Base-by-base conservation (phyloP, 2,113 vertebrate species). In the Nothobranchius furzeri region DNA sequence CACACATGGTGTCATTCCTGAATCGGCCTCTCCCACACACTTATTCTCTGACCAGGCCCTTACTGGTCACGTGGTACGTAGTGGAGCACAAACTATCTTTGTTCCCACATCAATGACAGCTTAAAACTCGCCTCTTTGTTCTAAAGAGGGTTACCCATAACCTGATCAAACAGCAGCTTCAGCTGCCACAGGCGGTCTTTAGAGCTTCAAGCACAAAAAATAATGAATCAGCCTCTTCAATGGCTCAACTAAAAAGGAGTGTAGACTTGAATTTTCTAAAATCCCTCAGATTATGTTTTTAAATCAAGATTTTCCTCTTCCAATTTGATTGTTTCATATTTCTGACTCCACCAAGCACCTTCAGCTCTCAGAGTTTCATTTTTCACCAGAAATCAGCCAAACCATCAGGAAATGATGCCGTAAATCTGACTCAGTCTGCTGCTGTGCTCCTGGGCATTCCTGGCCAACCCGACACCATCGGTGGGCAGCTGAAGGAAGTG, bases 81-180 rank as follows among this genome's bases (percentile, higher is more conserved):
- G 37, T 7, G 37, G 37, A 40, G 15, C 4, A 48, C 1, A 48
- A 14, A n/a, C 15, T 15, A 12, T 48, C 46, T 48, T 13, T 48
- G 14, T 48, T 48, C 15, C 15, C 47, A 48, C 47, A 48, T 50
- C 15, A 9, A 40, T 40, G n/a, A 7, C n/a, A 9, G 48, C 10
- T n/a, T 49, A 15, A 15, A 37, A 82, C 72, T 74, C 62, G 35
- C 66, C 60, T 45, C 7, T 51, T 46, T 10, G 25, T 66, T 73
- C 64, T 30, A 30, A 57, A 25, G 52, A 68, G 40, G 24, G 63
- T 78, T 67, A 80, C 45, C 55, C 58, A 40, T 12, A 37, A 53
- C 24, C 40, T 70, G 60, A 79, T 81, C 77, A 84, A 77, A 85
- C 71, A 48, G 42, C 60, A 57, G 64, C 36, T 78, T 70, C 58